These are phyloP conservation scores for Platanista minor DNA, from an alignment of 2,113 vertebrate genomes.

Conservation along the genomic window DNA sequence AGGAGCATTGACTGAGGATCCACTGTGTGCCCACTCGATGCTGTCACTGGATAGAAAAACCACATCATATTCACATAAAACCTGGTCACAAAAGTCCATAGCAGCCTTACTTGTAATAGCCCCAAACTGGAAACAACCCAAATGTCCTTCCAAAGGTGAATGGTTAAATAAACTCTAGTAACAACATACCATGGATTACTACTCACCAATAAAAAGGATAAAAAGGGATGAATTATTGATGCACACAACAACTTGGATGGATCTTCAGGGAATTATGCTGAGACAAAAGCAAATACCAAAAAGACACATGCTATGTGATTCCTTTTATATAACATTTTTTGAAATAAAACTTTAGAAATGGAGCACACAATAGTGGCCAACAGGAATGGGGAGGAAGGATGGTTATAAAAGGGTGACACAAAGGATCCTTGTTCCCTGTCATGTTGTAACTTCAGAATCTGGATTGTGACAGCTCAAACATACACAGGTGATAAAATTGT, in stretches of 20 bases:
- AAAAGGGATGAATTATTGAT: neutral
- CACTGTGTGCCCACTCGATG: accelerated
- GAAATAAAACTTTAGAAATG: neutral
- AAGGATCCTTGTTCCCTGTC: neutral
- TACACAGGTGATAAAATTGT: neutral
- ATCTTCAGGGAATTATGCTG: neutral
- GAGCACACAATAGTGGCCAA: neutral
- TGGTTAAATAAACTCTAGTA: neutral
- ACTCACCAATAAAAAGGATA: neutral
- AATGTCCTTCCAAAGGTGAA: neutral
- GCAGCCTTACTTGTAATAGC: neutral
- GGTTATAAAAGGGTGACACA: neutral
- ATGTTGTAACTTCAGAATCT: neutral
- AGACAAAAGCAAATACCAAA: neutral
- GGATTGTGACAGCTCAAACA: neutral
- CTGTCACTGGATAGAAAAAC: neutral
- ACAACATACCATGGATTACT: accelerated
- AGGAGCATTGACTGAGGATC: neutral
- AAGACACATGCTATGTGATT: neutral
- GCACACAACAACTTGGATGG: too few species aligned
- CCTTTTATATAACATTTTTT: neutral
- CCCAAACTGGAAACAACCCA: neutral
- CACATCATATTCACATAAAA: neutral
- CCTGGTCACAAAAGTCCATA: neutral
- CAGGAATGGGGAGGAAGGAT: neutral